Base-by-base conservation (phyloP, 2,113 vertebrate genomes). In the Geothlypis trichas region DNA sequence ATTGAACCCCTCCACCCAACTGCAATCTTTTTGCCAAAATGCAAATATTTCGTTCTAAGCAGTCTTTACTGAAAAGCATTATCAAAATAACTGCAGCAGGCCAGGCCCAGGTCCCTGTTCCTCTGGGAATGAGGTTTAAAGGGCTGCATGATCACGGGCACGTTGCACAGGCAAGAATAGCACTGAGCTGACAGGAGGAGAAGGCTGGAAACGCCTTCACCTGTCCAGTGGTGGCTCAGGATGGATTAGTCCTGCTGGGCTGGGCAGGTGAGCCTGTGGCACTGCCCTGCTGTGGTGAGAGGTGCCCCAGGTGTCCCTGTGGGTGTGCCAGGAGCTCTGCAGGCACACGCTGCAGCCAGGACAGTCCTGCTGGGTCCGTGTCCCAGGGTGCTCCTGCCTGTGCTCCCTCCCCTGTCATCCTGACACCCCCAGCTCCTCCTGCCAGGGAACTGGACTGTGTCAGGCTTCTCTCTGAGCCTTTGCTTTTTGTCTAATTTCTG, bases 351-450 rank as follows among this genome's bases (percentile, higher is more conserved):
- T n/a, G 31, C 61, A 87, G 42, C 73, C 65, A 23, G 85, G 31
- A 13, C 41, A 1, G 0, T 3, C 44, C 8, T 35, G 63, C n/a
- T 1, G 0, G 10, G 9, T 13, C 59, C 3, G 24, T 8, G 37
- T 66, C 65, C 77, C 5, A 2, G 2, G 37, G 42, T 41, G 33
- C 0, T 59, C 7, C 16, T 33, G 35, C 54, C 30, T 22, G 15
- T 7, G 22, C 69, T 51, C n/a, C 13, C 4, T 33, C 17, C 63
- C 41, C 21, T 84, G 49, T 18, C 61, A 19, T 16, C 37, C 74
- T 62, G 65, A 61, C 59, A 41, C 26, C 41, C 49, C 4, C 49
- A 15, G 37, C 3, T 80, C 49, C 47, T 72, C 19, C 39, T 73
- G 75, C 33, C n/a, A 44, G 37, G 69, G 52, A 54, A 20, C 2